Evolutionary conservation across 2,888 invertebrate genomes (phyloP), one percentile per base, ranked within the genome.

Genomic region (Drosophila atroscutellata): DNA sequence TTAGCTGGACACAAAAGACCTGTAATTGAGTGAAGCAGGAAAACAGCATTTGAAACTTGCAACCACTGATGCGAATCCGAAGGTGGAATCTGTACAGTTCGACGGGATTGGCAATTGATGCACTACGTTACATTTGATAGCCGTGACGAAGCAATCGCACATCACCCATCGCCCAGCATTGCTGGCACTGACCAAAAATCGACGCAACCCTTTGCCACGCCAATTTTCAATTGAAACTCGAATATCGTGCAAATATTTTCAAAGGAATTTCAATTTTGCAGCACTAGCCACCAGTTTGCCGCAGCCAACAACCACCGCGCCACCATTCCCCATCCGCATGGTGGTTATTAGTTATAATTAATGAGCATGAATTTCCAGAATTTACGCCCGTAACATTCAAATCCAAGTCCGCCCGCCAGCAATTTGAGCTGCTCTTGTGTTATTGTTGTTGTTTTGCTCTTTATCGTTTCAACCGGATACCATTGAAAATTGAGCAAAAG

Each of bases 191-290:
- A 49, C 77, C 64, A 72, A 61, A 73, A 72, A 67, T 36, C 64
- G 63, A 55, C 47, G 37, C 37, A 51, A 54, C 56, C 64, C 56
- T 52, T 51, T 20, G 52, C 63, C 63, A 74, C 84, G 68, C 75
- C 81, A 74, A 86, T 86, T 78, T 84, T 83, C 89, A 89, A 85
- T 78, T 81, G 83, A 75, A 83, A 86, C 83, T 78, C 84, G 79
- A 78, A 83, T 84, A 86, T 81, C 75, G 84, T 64, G 84, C 84
- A 86, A 84, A 84, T 83, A 89, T 86, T 86, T 84, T 70, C 81
- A 89, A 84, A 81, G 72, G 84, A 84, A 84, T 84, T 84, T 84
- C 81, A 83, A 86, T 86, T 86, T 86, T 84, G 83, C 77, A 83
- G 65, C 72, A 76, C 61, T 36, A 61, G 81, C 64, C 58, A 50